A percentile compares a stretch with the other conserved stretches of the same genome.
phyloP scores from a whole-genome alignment of 2,113 vertebrate species.

The Datnioides undecimradiatus region DNA sequence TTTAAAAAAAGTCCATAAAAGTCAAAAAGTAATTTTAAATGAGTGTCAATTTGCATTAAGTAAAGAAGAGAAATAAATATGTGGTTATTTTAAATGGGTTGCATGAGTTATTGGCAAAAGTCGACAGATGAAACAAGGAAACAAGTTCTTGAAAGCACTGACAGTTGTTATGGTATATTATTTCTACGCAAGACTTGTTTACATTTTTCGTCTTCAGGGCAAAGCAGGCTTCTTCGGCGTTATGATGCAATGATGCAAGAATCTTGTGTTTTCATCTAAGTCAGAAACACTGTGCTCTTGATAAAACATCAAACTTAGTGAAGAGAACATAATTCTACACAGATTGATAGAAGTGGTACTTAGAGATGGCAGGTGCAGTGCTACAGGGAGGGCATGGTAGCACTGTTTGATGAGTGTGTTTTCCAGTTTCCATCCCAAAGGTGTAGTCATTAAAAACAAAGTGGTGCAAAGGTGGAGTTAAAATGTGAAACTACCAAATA shows the following conservation, averaged over 20 bases:
- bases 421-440: background rate
- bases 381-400: background rate
- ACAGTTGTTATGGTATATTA: background rate
- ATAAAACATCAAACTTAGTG: background rate
- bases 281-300: background rate
- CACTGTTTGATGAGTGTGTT: background rate
- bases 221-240: background rate
- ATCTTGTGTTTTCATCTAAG: background rate
- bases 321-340: background rate
- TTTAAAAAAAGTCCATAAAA: no score
- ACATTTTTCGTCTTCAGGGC: background rate
- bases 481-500: background rate
- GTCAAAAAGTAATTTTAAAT: no score
- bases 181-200: background rate
- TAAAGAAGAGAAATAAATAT: background rate
- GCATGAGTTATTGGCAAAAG: background rate
- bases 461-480: background rate
- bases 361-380: background rate
- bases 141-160: background rate
- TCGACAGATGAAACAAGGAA: background rate
- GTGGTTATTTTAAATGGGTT: background rate
- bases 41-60: no score
- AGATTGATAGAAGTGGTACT: background rate
- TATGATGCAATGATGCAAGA: background rate
- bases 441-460: background rate